phyloP scores from a whole-genome alignment of 2,797 vertebrate genomes.

The Rhadinocentrus ornatus region DNA sequence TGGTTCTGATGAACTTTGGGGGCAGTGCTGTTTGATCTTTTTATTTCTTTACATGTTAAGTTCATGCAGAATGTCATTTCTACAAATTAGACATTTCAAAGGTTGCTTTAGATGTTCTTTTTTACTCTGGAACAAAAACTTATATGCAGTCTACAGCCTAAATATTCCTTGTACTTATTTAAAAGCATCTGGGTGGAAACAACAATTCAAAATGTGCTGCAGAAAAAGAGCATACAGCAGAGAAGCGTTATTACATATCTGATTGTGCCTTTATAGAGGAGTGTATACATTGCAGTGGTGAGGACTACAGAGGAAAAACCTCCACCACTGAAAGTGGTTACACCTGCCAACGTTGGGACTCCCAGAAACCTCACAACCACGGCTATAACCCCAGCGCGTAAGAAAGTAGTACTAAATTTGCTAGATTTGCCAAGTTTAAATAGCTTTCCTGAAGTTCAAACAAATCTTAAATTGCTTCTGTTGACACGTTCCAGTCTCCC shows the following conservation, averaged over 20 bases:
- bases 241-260: neutral
- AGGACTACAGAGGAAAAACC: slow-evolving; percentile 89
- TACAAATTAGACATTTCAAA: too few species aligned
- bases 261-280: slow-evolving; percentile 80
- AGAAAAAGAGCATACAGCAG: neutral
- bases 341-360: slow-evolving; percentile 91
- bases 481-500: slow-evolving; percentile 83
- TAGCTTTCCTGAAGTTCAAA: neutral
- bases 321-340: slow-evolving; percentile 83
- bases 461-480: neutral
- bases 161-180: too few species aligned
- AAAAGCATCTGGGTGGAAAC: too few species aligned
- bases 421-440: neutral
- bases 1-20: too few species aligned
- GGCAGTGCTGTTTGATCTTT: too few species aligned
- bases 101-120: too few species aligned
- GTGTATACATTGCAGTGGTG: slow-evolving; percentile 94
- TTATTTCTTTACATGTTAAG: too few species aligned
- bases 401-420: slow-evolving; percentile 45
- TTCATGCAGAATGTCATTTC: too few species aligned
- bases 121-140: too few species aligned
- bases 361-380: slow-evolving; percentile 89
- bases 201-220: too few species aligned
- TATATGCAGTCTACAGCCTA: too few species aligned
- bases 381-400: slow-evolving; percentile 91